These are phyloP conservation scores for Lanistes nyassanus DNA, from an alignment of 1,140 invertebrate species.

Conservation along the genomic window DNA sequence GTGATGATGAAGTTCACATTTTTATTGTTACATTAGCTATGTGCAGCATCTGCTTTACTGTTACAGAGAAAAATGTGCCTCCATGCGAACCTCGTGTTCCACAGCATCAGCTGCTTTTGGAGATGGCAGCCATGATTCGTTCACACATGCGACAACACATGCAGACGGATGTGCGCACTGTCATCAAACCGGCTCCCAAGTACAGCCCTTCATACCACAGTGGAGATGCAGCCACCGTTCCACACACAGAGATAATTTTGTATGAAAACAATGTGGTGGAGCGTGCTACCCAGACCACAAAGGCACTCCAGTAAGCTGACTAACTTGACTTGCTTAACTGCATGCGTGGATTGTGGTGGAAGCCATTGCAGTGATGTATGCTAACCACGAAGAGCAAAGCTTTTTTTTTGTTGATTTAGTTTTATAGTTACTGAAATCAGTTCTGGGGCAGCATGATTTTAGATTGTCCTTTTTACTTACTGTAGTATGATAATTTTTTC, in stretches of 20 bases:
- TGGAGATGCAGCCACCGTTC: constrained; percentile 30
- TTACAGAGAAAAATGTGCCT: constrained; percentile 20
- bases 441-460: neutral
- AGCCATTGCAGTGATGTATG: neutral
- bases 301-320: constrained; percentile 47
- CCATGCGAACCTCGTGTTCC: constrained; percentile 50
- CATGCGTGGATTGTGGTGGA: neutral
- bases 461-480: neutral
- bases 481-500: neutral
- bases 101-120: constrained; percentile 60
- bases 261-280: constrained; percentile 55
- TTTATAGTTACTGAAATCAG: neutral
- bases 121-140: constrained; percentile 64
- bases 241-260: constrained; percentile 62
- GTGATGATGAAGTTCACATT: too few species aligned
- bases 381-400: too few species aligned
- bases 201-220: constrained; percentile 48
- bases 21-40: neutral
- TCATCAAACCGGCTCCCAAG: constrained; percentile 58
- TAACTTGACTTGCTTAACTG: neutral
- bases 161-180: constrained; percentile 58
- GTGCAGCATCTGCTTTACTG: too few species aligned
- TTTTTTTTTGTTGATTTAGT: too few species aligned
- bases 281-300: constrained; percentile 32
- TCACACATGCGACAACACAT: constrained; percentile 56